Evolutionary conservation across 2,888 invertebrate species (phyloP).

Genomic region (Caenorhabditis sp.): DNA sequence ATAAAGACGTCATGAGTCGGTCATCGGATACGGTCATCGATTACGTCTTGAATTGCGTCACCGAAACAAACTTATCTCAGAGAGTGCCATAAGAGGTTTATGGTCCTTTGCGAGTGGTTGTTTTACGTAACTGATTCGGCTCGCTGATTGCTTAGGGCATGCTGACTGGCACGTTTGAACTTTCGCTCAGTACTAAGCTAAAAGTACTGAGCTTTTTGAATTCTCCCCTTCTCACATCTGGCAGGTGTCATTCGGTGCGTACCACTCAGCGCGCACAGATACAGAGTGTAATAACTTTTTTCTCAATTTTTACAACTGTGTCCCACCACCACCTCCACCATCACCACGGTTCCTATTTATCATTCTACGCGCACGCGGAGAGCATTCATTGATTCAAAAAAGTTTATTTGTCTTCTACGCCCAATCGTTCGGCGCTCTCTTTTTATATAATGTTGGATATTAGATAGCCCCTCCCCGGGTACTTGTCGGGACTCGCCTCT

Average conservation of each 20-base stretch:
- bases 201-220: too few relatives aligned
- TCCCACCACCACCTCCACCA: not conserved
- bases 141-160: too few relatives aligned
- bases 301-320: constrained; percentile 29
- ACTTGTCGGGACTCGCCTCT: too few relatives aligned
- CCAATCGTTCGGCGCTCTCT: constrained; percentile 24
- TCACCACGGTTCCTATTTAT: constrained; percentile 28
- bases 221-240: constrained; percentile 25
- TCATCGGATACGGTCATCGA: not conserved
- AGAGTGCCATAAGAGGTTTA: constrained; percentile 29
- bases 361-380: not conserved
- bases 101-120: constrained; percentile 14
- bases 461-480: constrained; percentile 20
- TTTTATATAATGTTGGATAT: constrained; percentile 36
- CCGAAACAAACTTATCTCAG: constrained; percentile 27
- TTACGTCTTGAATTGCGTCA: constrained; percentile 36
- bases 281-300: constrained; percentile 47
- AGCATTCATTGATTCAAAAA: not conserved
- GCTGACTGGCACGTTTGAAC: too few relatives aligned
- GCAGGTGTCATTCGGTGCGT: constrained; percentile 36
- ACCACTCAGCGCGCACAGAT: too few relatives aligned
- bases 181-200: too few relatives aligned
- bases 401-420: constrained; percentile 33
- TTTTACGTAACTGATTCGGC: too few relatives aligned
- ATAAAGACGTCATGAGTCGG: constrained; percentile 2